These are phyloP conservation scores for Rhagoletis pomonella DNA, from an alignment of 1,140 invertebrate species.

Conservation along the genomic window DNA sequence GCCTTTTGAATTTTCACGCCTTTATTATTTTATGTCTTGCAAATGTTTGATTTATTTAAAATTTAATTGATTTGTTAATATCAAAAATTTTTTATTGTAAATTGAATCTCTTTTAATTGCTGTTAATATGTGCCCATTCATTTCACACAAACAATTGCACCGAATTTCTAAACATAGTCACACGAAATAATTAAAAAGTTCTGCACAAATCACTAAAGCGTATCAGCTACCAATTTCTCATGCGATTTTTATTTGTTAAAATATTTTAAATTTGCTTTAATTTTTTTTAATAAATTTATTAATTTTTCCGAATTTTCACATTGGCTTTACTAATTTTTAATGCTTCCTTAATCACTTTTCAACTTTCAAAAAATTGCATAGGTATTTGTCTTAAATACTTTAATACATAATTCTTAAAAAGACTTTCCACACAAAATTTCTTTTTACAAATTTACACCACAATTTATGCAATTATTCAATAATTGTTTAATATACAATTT, in stretches of 20 bases:
- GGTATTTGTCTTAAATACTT: slow-evolving; percentile 45
- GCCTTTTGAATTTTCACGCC: slow-evolving; percentile 67
- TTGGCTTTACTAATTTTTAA: no score
- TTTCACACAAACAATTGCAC: slow-evolving; percentile 8
- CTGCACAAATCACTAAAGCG: not conserved
- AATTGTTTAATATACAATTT: not conserved
- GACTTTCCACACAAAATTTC: not conserved
- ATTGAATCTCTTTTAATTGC: not conserved
- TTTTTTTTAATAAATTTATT: slow-evolving; percentile 9
- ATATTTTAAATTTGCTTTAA: no score
- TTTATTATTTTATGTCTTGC: slow-evolving; percentile 21
- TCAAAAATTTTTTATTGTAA: not conserved
- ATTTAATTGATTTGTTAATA: not conserved
- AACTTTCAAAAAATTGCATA: not conserved
- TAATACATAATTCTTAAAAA: slow-evolving; percentile 12
- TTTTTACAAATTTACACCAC: not conserved
- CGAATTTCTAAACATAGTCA: not conserved
- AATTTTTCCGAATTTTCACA: slow-evolving; percentile 5
- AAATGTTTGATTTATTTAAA: slow-evolving; percentile 30
- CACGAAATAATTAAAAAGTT: not conserved
- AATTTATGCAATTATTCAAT: not conserved
- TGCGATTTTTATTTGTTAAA: not conserved
- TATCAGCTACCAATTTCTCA: not conserved
- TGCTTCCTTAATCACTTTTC: not conserved
- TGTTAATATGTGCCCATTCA: not conserved